Evolutionary conservation across 2,888 invertebrate species (phyloP), one percentile per base, ranked within the genome.

Genomic region (Leucophora obtusa): DNA sequence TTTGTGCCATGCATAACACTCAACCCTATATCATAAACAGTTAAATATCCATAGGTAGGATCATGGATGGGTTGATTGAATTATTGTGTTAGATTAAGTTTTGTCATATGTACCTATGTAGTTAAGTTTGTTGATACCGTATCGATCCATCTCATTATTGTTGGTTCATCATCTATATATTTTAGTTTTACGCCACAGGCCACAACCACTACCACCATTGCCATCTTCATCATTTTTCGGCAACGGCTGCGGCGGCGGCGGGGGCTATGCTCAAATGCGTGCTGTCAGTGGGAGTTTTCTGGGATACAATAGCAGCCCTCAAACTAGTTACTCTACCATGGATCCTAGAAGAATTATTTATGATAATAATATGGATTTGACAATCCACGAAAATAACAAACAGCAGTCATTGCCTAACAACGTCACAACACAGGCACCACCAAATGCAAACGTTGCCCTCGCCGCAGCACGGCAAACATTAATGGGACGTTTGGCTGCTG

Each of bases 171-270:
- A 81, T 81, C 60, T 77, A 56, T 81, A 81, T 88, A 88, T 90
- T 89, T 89, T 89, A 90, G 90, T 89, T 88, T 89, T 90, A 87
- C 89, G 90, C 28, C 28, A 28, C 86, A 94, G 94, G 91, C 94
- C 94, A 68, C 83, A 80, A 75, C 77, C 71, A 80, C 69, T 74
- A 82, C 76, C 73, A 81, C 79, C 82, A 79, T 76, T 77, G 80
- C 68, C 81, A 83, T 73, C 82, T 79, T 82, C 86, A 85, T 81
- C 86, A 76, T 84, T 85, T 76, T 85, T 85, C 84, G 88, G 88
- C 86, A 86, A 84, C 84, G 85, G 86, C 84, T 84, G 83, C 71
- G 85, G 84, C 79, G 82, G 68, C 78, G 77, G 82, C 81, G 79
- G 82, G 70, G 74, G 79, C 79, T 83, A 71, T 81, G 75, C 71